A percentile compares a stretch with the other conserved stretches of the same genome.
Conservation (phyloP, 92 coral and sea anemone species). For the Phenganax subtilis region DNA sequence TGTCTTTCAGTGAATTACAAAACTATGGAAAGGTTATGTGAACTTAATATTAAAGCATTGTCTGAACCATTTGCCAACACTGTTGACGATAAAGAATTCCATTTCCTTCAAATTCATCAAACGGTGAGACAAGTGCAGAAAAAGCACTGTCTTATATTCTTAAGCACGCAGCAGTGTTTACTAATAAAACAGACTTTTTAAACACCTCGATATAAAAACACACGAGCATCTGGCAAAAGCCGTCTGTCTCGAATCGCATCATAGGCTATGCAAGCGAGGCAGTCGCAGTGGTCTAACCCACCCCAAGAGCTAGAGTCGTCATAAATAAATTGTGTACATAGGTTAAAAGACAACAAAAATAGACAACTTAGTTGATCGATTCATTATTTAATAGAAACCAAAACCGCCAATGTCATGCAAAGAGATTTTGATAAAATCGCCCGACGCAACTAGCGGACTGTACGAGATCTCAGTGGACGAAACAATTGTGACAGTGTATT, state of each 20-base stretch:
- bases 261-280: no score
- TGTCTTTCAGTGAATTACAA: background rate
- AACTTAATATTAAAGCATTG: background rate
- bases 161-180: no score
- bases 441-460: slow-evolving; percentile 42
- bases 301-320: no score
- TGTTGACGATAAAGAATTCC: background rate
- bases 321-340: no score
- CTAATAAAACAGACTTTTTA: no score
- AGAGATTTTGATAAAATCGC: slow-evolving; percentile 10
- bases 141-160: background rate
- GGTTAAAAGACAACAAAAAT: no score
- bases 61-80: background rate
- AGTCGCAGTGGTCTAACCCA: no score
- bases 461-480: slow-evolving; percentile 25
- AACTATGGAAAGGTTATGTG: background rate
- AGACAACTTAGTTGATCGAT: no score
- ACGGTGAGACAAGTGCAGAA: background rate
- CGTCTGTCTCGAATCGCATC: no score
- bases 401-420: slow-evolving; percentile 7
- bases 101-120: background rate
- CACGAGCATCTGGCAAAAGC: no score
- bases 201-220: no score
- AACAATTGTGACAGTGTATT: slow-evolving; percentile 35
- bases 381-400: background rate